Conservation (phyloP, 2,113 vertebrate species). For the Thunnus thynnus region DNA sequence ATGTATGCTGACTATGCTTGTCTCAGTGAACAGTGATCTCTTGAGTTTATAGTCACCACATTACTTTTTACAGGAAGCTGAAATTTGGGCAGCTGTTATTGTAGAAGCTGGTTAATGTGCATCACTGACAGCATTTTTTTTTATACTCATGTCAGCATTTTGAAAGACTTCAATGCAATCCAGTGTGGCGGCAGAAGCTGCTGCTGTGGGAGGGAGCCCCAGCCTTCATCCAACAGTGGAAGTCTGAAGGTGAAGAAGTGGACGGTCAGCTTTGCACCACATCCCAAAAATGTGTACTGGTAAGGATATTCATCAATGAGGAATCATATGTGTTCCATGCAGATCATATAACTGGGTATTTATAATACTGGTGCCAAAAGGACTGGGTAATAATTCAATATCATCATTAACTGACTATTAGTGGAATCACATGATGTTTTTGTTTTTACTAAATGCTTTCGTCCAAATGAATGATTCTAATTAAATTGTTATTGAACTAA, state of each 20-base stretch:
- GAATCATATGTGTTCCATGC: background rate
- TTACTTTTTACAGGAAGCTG: background rate
- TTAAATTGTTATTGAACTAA: background rate
- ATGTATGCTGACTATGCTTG: background rate
- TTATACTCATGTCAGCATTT: constrained; percentile 84
- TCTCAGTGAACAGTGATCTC: background rate
- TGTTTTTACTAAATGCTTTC: background rate
- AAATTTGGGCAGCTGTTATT: background rate
- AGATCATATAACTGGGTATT: background rate
- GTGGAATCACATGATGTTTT: constrained; percentile 1
- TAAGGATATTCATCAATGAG: constrained; percentile 71
- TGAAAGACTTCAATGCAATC: constrained; percentile 96
- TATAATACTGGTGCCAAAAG: background rate
- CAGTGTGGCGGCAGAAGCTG: constrained; percentile 84
- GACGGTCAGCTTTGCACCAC: constrained; percentile 89
- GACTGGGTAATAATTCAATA: constrained; percentile 17
- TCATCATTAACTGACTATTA: background rate
- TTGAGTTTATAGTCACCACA: background rate
- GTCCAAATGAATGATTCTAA: background rate
- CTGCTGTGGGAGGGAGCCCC: constrained; percentile 85
- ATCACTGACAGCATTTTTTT: constrained; percentile 12
- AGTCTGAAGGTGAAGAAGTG: constrained; percentile 86
- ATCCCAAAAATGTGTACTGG: constrained; percentile 94
- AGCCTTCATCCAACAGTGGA: constrained; percentile 87
- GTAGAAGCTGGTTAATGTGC: constrained; percentile 8